Conservation (phyloP, 2,113 vertebrate species). For the Triplophysa siluroides region DNA sequence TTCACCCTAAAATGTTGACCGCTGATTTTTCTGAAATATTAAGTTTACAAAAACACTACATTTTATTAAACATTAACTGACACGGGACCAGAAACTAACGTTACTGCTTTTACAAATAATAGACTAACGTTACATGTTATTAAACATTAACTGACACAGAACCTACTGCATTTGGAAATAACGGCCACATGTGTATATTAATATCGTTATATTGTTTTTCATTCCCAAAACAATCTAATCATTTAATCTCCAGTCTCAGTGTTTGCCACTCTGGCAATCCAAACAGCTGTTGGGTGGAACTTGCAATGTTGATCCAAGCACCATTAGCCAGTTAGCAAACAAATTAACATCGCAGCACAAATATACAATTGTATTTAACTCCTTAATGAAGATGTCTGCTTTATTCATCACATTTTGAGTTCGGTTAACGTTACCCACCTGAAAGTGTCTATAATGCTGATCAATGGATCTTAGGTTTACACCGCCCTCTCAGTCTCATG, state of each 20-base stretch:
- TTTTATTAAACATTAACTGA: too few relatives aligned
- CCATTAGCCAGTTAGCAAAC: background rate
- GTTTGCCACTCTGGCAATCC: background rate
- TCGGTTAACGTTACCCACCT: constrained; percentile 9
- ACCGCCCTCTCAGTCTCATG: constrained; percentile 28
- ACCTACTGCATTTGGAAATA: background rate
- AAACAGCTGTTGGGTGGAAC: constrained; percentile 25
- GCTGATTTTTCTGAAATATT: background rate
- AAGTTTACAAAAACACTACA: background rate
- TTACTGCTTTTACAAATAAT: too few relatives aligned
- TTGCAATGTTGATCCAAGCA: background rate
- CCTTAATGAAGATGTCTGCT: background rate
- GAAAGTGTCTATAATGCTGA: constrained; percentile 9
- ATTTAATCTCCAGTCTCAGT: background rate
- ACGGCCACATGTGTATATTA: background rate
- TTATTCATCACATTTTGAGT: background rate
- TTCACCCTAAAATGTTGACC: too few relatives aligned
- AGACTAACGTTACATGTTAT: background rate
- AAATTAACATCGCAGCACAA: background rate
- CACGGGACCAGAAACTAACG: too few relatives aligned
- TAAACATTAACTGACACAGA: background rate
- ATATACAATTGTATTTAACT: background rate
- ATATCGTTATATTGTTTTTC: background rate
- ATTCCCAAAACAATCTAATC: background rate
- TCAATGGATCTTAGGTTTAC: background rate